A percentile compares a stretch with the other conserved stretches of the same genome.
Conservation (phyloP, 2,888 invertebrate genomes). For the Campopleginae sp. region DNA sequence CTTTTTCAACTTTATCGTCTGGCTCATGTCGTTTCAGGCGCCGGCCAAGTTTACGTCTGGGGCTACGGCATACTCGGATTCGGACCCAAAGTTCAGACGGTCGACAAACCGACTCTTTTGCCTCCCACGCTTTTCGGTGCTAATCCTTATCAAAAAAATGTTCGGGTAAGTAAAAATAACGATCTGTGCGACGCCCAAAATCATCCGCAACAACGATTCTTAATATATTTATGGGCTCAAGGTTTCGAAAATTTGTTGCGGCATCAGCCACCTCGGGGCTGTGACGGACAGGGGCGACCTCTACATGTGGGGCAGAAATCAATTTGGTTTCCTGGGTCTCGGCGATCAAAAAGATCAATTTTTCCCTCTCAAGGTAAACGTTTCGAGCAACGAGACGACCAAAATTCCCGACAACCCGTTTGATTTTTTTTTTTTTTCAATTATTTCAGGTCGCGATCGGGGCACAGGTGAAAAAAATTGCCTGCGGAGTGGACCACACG, state of each 20-base stretch:
- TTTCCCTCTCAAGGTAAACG: slow-evolving; percentile 92
- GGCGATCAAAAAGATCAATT: slow-evolving; percentile 92
- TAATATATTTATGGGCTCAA: background rate
- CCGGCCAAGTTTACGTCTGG: slow-evolving; percentile 95
- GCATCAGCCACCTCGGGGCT: slow-evolving; percentile 92
- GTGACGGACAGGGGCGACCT: slow-evolving; percentile 93
- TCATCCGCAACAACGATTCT: too few species aligned
- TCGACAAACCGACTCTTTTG: slow-evolving; percentile 89
- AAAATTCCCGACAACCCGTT: too few species aligned
- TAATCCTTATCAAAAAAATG: slow-evolving; percentile 92
- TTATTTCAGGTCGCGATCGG: slow-evolving; percentile 88
- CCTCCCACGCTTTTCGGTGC: slow-evolving; percentile 93
- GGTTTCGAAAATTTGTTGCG: slow-evolving; percentile 88
- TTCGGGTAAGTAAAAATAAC: slow-evolving; percentile 74
- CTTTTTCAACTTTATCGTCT: background rate
- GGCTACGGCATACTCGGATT: slow-evolving; percentile 96
- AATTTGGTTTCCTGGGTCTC: slow-evolving; percentile 92
- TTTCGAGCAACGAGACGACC: too few species aligned
- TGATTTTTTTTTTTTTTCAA: slow-evolving; percentile 15
- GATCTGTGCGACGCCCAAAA: too few species aligned
- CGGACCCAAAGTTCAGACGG: slow-evolving; percentile 91
- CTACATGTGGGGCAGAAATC: slow-evolving; percentile 96
- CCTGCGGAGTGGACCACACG: slow-evolving; percentile 95
- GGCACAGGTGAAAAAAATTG: slow-evolving; percentile 89
- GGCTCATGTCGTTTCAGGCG: slow-evolving; percentile 85